Base-by-base conservation (phyloP, 2,888 invertebrate genomes). In the Eupithecia abbreviata region DNA sequence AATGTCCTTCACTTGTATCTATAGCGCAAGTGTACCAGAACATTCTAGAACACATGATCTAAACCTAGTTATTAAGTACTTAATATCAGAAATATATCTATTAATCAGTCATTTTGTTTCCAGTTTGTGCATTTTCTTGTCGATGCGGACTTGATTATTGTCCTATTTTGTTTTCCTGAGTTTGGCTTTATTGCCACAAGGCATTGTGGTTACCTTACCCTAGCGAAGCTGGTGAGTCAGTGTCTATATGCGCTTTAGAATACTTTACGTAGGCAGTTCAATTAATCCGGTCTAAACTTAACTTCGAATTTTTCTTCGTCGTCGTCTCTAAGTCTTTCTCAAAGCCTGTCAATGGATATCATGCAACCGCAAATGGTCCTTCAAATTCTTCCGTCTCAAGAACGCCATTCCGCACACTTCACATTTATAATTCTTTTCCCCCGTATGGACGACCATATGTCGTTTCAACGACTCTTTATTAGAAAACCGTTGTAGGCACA, bases 401-500 rank as follows among this genome's bases (percentile, higher is more conserved):
- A 95, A 95, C 0, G 94, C 94, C 90, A 95, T 94, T 0, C 95
- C 92, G 74, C 96, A 96, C 3, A 95, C 89, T 71, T 95, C 93
- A 74, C 96, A 96, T 78, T 95, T 94, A 76, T 95, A 94, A 73
- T 96, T 96, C 83, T 95, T 96, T 70, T 95, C 95, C 0, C 95
- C 95, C 0, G 95, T 95, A 79, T 96, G 96, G 65, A 95, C 95
- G 5, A 95, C 93, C 95, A 95, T 95, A 77, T 96, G 96, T 1
- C 95, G 87, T 77, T 95, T 96, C 81, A 96, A 85, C 10, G 95
- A 95, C 76, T 95, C 95, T 81, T 96, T 96, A 47, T 95, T 95
- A 79, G 93, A 95, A 81, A 96, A 96, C 81, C 95, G 91, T 71
- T 95, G 95, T 4, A 91, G 89, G 75, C 96, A 96, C 1, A 95